Base-by-base conservation (phyloP, 2,888 invertebrate species). In the Drosophila longiperda region DNA sequence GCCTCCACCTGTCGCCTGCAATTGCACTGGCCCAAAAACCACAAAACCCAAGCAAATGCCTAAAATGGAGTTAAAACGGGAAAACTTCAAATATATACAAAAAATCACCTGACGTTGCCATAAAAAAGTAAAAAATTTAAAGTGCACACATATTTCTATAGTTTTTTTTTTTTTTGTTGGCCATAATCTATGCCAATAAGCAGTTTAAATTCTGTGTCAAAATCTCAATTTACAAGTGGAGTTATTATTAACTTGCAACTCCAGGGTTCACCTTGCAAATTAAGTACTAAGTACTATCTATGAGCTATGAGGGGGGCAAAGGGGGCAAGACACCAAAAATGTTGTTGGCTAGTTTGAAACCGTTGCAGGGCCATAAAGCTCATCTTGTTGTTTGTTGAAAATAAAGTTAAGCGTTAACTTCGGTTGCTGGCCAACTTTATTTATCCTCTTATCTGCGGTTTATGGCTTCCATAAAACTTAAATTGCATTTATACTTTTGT, bases 1-100 rank as follows among this genome's bases (percentile, higher is more conserved):
- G 66, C 71, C 75, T 71, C 64, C 75, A 78, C 75, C 80, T 78
- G 80, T 80, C 77, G 75, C 71, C 80, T 71, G 66, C 80, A 64
- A 75, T 71, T 75, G 65, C 79, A 79, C 69, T 66, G 70, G 60
- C 52, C 15, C 52, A 38, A 59, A 23, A 34, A 53, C 33, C 23
- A 53, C 53, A 53, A 29, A 29, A 29, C 29, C 34, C 34, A 11
- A 23, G 15, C 45, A 23, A 45, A 23, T 8, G 20, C 20, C 12
- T 7, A 5, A 45, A 45, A 8, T 4, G 15, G 17, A 15, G 8
- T 15, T 23, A 1, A 45, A 45, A 23, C 15, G 12, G 15, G 15
- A 23, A 45, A 45, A 15, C 2, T 15, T 36, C 8, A 36, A 15
- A 23, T 29, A 29, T 29, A n/a, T 20, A n/a, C n/a, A n/a, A 20